A percentile compares a stretch with the other conserved stretches of the same genome.
These are phyloP conservation scores for Leuciscus waleckii DNA, from an alignment of 2,797 vertebrate species.

Conservation along the genomic window DNA sequence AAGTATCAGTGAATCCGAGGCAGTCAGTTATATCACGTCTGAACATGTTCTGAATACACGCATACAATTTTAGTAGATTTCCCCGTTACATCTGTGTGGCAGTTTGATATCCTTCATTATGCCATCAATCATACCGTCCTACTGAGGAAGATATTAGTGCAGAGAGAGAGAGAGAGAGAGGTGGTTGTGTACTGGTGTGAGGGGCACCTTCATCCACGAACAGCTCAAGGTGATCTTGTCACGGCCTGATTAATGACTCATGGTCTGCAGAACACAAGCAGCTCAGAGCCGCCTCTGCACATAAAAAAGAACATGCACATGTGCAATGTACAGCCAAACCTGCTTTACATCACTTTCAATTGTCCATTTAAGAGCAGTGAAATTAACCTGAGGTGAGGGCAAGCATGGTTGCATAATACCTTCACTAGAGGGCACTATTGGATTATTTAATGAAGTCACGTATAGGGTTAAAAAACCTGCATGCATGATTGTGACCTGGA, in stretches of 20 bases:
- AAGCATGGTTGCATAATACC: background rate
- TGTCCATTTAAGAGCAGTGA: background rate
- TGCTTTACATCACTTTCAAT: conserved; percentile 14
- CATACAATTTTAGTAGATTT: background rate
- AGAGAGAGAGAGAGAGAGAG: conserved; percentile 10
- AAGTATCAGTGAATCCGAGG: background rate
- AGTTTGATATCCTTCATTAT: background rate
- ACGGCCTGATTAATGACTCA: conserved; percentile 52
- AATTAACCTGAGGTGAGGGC: background rate
- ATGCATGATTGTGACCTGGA: background rate
- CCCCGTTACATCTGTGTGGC: background rate
- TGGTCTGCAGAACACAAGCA: conserved; percentile 15
- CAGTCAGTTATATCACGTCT: background rate
- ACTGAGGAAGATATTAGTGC: conserved; percentile 23
- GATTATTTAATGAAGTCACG: background rate
- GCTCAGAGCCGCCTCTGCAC: conserved; percentile 33
- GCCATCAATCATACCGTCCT: conserved; percentile 23
- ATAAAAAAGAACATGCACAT: conserved; percentile 35
- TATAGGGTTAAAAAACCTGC: background rate
- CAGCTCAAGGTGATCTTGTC: conserved; percentile 55
- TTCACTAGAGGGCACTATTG: conserved; percentile 19
- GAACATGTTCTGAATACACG: background rate
- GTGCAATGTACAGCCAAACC: conserved; percentile 1
- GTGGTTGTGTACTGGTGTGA: background rate
- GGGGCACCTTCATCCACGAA: conserved; percentile 36